phyloP scores from a whole-genome alignment of 2,888 invertebrate genomes.

The Didymodactylos carnosus region DNA sequence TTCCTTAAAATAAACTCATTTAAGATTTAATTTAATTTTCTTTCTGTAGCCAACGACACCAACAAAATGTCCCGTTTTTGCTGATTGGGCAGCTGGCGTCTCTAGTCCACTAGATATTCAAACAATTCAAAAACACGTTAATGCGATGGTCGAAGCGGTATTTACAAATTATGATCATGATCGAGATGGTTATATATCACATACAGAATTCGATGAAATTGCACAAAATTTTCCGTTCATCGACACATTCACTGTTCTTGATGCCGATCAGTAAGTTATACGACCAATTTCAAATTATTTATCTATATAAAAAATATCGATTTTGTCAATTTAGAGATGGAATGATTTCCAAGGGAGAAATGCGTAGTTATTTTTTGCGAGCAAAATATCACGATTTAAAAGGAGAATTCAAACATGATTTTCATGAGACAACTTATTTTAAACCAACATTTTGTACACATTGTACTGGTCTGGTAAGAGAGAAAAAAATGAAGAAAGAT shows the following conservation, averaged over 20 bases:
- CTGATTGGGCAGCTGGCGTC: conserved; percentile 41
- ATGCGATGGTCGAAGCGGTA: conserved; percentile 42
- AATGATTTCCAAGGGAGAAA: conserved; percentile 40
- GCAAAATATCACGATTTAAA: conserved; percentile 40
- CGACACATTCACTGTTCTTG: conserved; percentile 40
- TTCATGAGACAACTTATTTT: conserved; percentile 43
- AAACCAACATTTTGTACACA: conserved; percentile 42
- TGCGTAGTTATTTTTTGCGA: conserved; percentile 40
- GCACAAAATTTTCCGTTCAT: conserved; percentile 43
- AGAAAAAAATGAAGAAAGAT: neutral
- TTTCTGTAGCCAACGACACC: conserved; percentile 22
- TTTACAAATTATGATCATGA: conserved; percentile 43
- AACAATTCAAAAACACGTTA: conserved; percentile 40
- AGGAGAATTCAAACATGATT: conserved; percentile 41
- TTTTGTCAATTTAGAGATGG: conserved; percentile 36
- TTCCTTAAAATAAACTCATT: no score
- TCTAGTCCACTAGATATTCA: conserved; percentile 37
- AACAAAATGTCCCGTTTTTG: conserved; percentile 37
- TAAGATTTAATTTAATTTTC: conserved; percentile 2
- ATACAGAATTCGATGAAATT: conserved; percentile 40
- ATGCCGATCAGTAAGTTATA: conserved; percentile 37
- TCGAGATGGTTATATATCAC: conserved; percentile 40
- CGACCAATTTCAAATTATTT: neutral
- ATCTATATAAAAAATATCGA: neutral
- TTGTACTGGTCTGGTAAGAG: conserved; percentile 40